Evolutionary conservation across 1,140 invertebrate genomes (phyloP).

Genomic region (Chironomus tepperi): DNA sequence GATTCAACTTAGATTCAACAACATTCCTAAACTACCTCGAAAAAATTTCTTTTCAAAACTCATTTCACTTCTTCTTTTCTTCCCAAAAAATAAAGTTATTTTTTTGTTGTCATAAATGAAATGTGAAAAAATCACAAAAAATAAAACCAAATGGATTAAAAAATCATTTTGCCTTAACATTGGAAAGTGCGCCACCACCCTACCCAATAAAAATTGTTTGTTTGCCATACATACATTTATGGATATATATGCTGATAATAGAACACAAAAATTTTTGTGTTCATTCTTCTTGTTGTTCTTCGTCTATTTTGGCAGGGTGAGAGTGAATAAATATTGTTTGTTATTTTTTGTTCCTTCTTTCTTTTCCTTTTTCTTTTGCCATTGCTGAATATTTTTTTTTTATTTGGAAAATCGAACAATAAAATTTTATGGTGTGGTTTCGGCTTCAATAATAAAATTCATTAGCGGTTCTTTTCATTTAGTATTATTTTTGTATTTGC

Average conservation of each 20-base stretch:
- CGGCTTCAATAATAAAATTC: slow-evolving; percentile 4
- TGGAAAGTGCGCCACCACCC: not conserved
- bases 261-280: too few relatives aligned
- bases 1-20: too few relatives aligned
- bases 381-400: not conserved
- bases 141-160: slow-evolving; percentile 9
- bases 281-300: too few relatives aligned
- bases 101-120: not conserved
- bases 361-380: not conserved
- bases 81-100: too few relatives aligned
- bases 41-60: too few relatives aligned
- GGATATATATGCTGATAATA: too few relatives aligned
- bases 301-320: not conserved
- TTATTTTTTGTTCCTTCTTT: not conserved
- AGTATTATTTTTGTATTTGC: not conserved
- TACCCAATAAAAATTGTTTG: too few relatives aligned
- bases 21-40: too few relatives aligned
- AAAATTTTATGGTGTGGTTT: slow-evolving; percentile 21
- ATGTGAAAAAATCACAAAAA: not conserved
- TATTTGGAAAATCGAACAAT: slow-evolving; percentile 11
- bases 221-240: too few relatives aligned
- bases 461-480: slow-evolving; percentile 15
- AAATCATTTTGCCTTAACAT: not conserved
- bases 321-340: not conserved
- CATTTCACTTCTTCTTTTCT: too few relatives aligned